These are phyloP conservation scores for Macrochelys suwanniensis DNA, from an alignment of 2,797 vertebrate species.

Conservation along the genomic window DNA sequence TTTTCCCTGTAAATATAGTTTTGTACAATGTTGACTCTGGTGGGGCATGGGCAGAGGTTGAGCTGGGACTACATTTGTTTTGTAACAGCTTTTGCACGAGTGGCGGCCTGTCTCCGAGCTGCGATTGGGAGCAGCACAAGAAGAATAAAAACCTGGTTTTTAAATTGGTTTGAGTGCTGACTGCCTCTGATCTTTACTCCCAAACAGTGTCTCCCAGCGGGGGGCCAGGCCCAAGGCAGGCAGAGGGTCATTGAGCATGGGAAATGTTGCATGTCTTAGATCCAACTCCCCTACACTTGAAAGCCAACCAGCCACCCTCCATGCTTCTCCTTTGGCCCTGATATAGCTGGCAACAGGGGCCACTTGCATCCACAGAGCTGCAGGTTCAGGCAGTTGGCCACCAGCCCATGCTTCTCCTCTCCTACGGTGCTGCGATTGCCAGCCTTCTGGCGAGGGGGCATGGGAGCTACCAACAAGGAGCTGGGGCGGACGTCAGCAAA, in stretches of 20 bases:
- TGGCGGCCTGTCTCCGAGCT: slow-evolving; percentile 47
- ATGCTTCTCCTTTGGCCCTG: neutral
- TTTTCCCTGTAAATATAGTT: slow-evolving; percentile 85
- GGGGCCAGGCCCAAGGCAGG: neutral
- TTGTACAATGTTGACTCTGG: slow-evolving; percentile 80
- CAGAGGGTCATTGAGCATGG: neutral
- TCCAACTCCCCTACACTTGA: neutral
- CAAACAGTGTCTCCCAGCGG: neutral
- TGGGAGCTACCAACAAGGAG: neutral
- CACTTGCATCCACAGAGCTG: neutral
- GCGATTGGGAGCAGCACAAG: slow-evolving; percentile 52
- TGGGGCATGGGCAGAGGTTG: slow-evolving; percentile 54
- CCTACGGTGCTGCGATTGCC: neutral
- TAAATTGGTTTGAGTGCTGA: slow-evolving; percentile 9
- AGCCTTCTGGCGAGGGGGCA: neutral
- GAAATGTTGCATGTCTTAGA: neutral
- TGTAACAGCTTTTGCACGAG: slow-evolving; percentile 67
- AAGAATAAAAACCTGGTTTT: slow-evolving; percentile 80
- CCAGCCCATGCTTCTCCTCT: neutral
- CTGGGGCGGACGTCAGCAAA: neutral
- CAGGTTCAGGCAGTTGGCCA: neutral
- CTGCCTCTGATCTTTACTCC: neutral
- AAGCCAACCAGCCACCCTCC: neutral
- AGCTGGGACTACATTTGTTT: slow-evolving; percentile 67
- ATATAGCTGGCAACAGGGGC: neutral